Evolutionary conservation across 1,140 invertebrate species (phyloP).

Genomic region (Nylanderia fulva): DNA sequence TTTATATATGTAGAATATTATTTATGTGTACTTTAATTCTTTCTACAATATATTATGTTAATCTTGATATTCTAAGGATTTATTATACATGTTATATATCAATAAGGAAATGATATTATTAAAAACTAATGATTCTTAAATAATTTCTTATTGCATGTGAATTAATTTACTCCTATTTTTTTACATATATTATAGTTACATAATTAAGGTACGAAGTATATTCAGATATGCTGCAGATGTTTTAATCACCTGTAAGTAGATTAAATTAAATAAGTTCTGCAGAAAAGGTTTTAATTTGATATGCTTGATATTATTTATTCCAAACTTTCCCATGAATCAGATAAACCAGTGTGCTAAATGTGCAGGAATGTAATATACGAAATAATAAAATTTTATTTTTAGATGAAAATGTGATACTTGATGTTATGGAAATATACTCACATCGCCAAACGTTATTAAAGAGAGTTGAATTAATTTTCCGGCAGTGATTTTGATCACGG

Average conservation of each 20-base stretch:
- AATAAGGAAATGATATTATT: neutral
- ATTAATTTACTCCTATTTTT: neutral
- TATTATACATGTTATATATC: neutral
- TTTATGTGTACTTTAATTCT: slow-evolving; percentile 5
- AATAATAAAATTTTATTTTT: neutral
- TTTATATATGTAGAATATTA: neutral
- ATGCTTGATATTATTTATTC: neutral
- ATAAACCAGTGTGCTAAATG: neutral
- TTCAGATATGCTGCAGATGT: slow-evolving; percentile 50
- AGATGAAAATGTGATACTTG: neutral
- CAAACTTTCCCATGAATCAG: neutral
- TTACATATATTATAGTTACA: slow-evolving; percentile 23
- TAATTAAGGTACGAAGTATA: slow-evolving; percentile 30
- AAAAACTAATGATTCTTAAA: neutral
- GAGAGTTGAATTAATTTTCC: slow-evolving; percentile 69
- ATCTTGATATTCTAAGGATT: neutral
- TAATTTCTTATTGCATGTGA: neutral
- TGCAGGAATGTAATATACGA: neutral
- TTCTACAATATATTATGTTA: neutral
- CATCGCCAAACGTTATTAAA: slow-evolving; percentile 68
- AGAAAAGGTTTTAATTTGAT: neutral
- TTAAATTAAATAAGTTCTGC: neutral
- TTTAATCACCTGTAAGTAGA: slow-evolving; percentile 43
- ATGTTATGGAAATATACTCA: slow-evolving; percentile 52
- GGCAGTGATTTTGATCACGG: slow-evolving; percentile 66